phyloP scores from a whole-genome alignment of 2,797 vertebrate species.

The Cygnus olor region DNA sequence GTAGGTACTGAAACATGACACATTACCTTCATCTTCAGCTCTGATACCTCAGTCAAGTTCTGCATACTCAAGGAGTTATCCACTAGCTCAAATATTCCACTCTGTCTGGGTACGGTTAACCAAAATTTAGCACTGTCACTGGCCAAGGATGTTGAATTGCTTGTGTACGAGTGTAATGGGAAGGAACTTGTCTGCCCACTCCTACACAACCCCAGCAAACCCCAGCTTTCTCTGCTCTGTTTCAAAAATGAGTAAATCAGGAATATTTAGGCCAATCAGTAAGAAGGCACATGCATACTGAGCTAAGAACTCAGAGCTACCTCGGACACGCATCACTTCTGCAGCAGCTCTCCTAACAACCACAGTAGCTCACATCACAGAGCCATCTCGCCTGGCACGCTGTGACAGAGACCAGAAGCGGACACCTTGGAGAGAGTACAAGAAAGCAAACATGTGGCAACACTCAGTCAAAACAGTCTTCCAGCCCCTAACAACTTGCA shows the following conservation, averaged over 20 bases:
- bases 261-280: background rate
- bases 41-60: background rate
- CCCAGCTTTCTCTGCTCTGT: background rate
- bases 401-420: background rate
- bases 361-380: background rate
- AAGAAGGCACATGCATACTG: background rate
- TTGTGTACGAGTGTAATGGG: background rate
- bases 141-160: background rate
- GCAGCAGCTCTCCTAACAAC: background rate
- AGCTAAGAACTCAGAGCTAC: background rate
- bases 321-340: background rate
- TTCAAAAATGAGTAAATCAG: background rate
- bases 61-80: background rate
- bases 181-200: background rate
- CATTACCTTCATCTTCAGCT: background rate
- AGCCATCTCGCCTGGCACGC: background rate
- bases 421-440: background rate
- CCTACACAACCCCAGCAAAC: background rate
- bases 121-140: background rate
- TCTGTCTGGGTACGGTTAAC: background rate
- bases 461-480: background rate
- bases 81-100: background rate
- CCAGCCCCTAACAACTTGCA: accelerated
- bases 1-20: background rate
- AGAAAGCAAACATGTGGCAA: accelerated